Base-by-base conservation (phyloP, 1,140 invertebrate genomes). In the Ips typographus region DNA sequence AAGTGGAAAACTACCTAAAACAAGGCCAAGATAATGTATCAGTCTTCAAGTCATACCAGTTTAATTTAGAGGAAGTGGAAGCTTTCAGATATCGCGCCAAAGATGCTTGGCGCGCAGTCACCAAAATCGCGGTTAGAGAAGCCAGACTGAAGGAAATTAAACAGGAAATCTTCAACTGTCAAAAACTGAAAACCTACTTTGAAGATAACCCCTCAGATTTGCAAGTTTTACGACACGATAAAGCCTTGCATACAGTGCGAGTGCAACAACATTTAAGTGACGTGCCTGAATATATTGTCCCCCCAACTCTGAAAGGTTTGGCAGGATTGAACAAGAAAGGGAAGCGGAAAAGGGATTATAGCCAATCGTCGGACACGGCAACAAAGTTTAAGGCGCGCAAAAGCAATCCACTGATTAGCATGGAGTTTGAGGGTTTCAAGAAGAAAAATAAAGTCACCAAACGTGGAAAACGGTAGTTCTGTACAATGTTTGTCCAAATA, bases 91-190 rank as follows among this genome's bases (percentile, higher is more conserved):
- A 99, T 83, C 84, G 98, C 77, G 91, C 95, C 0, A 87, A 89
- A 75, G 98, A 99, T 86, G 96, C 95, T 2, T 93, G 96, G 91
- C 89, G 91, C 75, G 93, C 95, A 1, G 93, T 97, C 1, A 99
- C 96, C 0, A 88, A 90, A 76, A 91, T 95, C 69, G 95, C 95
- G 0, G 90, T 99, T 0, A 84, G 93, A 61, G 95, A 99, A 80
- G 95, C 95, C 0, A 84, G 98, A 62, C 83, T 99, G 4, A 95
- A 95, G 77, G 98, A 99, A 87, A 98, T 99, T 56, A 95, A 95
- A 82, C 86, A 89, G 64, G 96, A 99, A 84, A 88, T 99, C 47
- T 84, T 99, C 43, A 95, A 94, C 77, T 97, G 94, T 66, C 86
- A 95, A 78, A 96, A 96, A 83, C 82, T 99, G 3, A 95, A 98